phyloP scores from a whole-genome alignment of 2,113 vertebrate genomes.

The Ophthalmolycus amberensis region DNA sequence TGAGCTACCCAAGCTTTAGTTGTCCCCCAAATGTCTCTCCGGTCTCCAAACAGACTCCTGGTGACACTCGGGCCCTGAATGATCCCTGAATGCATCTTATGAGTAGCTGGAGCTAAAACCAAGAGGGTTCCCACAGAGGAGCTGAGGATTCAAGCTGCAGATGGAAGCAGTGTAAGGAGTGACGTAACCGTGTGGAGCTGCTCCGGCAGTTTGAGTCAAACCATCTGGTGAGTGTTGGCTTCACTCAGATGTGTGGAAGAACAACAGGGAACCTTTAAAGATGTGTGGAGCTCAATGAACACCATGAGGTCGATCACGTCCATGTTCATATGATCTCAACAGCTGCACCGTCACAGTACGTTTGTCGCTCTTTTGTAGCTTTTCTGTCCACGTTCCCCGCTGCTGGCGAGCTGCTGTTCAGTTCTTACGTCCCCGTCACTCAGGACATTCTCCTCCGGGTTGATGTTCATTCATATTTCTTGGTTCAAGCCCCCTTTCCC shows the following conservation, averaged over 20 bases:
- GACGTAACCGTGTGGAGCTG: constrained; percentile 14
- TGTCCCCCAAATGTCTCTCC: not conserved
- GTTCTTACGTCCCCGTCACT: not conserved
- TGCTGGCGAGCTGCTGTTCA: not conserved
- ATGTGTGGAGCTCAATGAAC: not conserved
- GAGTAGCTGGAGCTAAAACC: not conserved
- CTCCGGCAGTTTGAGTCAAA: constrained; percentile 50
- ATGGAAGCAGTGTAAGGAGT: not conserved
- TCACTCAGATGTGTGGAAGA: not conserved
- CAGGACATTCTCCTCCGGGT: not conserved
- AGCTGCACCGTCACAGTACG: not conserved
- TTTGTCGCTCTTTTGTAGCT: not conserved
- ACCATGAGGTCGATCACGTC: not conserved
- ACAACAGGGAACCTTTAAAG: constrained; percentile 8
- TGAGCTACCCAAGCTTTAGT: not conserved
- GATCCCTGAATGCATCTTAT: not conserved
- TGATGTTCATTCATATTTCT: constrained; percentile 11
- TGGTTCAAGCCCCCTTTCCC: not conserved
- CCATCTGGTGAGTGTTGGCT: constrained; percentile 55
- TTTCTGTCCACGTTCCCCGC: not conserved
- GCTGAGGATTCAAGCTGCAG: constrained; percentile 16
- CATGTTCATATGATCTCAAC: constrained; percentile 1
- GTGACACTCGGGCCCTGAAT: not conserved
- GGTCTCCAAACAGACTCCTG: not conserved
- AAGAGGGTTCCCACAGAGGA: not conserved